Evolutionary conservation across 2,797 vertebrate species (phyloP).

Genomic region (Chiroxiphia lanceolata): DNA sequence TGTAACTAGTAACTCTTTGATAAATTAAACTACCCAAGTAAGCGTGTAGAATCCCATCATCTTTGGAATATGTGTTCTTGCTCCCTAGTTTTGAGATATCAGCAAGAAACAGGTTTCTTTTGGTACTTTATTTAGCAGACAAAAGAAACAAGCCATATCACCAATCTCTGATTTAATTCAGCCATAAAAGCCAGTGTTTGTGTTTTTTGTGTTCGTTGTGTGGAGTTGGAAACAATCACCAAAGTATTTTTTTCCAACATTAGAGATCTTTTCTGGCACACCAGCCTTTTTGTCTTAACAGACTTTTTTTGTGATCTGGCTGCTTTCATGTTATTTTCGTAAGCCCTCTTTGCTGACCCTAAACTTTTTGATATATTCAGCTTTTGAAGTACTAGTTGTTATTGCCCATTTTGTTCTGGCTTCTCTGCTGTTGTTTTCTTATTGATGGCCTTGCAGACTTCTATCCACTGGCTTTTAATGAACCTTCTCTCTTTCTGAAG

Average conservation of each 20-base stretch:
- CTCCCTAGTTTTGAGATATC: background rate
- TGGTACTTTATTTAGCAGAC: background rate
- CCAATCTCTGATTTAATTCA: background rate
- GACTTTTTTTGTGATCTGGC: background rate
- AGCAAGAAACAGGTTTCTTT: background rate
- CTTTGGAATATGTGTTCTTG: background rate
- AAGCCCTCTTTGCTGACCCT: constrained; percentile 27
- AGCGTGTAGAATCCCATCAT: background rate
- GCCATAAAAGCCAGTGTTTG: background rate
- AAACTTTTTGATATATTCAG: constrained; percentile 22
- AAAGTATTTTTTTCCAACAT: background rate
- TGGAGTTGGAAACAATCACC: background rate
- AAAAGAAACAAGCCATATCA: background rate
- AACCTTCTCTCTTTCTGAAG: background rate
- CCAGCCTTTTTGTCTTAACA: constrained; percentile 3
- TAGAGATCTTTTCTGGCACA: background rate
- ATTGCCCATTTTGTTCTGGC: background rate
- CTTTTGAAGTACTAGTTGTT: constrained; percentile 5
- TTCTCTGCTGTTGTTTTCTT: constrained; percentile 21
- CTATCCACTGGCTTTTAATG: background rate
- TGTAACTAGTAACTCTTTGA: background rate
- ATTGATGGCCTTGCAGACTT: background rate
- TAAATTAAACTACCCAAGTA: background rate
- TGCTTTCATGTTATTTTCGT: constrained; percentile 49
- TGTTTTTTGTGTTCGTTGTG: background rate